A percentile compares a stretch with the other conserved stretches of the same genome.
phyloP scores from a whole-genome alignment of 2,888 invertebrate species.

The Palloptera scutellata region DNA sequence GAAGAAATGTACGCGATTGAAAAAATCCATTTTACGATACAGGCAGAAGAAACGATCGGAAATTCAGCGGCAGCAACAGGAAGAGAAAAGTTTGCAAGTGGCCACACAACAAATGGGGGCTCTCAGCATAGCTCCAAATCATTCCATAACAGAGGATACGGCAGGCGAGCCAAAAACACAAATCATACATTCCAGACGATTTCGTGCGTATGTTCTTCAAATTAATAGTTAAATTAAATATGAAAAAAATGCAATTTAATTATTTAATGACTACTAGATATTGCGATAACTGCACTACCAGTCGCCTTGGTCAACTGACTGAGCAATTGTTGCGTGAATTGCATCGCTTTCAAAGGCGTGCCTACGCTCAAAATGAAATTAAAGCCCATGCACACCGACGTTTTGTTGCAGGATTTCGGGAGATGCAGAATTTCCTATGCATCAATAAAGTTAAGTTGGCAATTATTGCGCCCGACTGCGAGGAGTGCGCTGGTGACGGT shows the following conservation, averaged over 20 bases:
- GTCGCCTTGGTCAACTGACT: conserved; percentile 66
- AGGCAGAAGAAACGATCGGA: conserved; percentile 35
- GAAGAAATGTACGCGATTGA: conserved; percentile 44
- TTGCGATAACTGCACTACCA: conserved; percentile 70
- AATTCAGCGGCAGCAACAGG: conserved; percentile 5
- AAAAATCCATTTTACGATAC: conserved; percentile 46
- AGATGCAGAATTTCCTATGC: conserved; percentile 69
- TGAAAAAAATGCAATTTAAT: not conserved
- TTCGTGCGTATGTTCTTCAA: conserved; percentile 50
- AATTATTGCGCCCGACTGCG: conserved; percentile 72
- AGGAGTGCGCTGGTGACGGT: conserved; percentile 60
- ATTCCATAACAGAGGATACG: not conserved
- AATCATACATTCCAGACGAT: conserved; percentile 52
- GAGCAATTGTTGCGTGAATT: conserved; percentile 67
- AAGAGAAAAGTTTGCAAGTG: conserved; percentile 3
- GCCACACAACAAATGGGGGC: conserved; percentile 9
- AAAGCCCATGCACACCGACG: conserved; percentile 69
- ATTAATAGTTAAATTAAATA: not conserved
- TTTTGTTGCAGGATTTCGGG: conserved; percentile 71
- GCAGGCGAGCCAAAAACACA: not conserved
- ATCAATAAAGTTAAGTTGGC: conserved; percentile 69
- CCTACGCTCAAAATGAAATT: conserved; percentile 68
- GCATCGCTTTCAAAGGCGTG: conserved; percentile 70
- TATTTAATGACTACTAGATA: conserved; percentile 58
- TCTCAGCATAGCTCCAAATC: not conserved